These are phyloP conservation scores for Orthonevra nobilis DNA, from an alignment of 2,888 invertebrate species.

Conservation along the genomic window DNA sequence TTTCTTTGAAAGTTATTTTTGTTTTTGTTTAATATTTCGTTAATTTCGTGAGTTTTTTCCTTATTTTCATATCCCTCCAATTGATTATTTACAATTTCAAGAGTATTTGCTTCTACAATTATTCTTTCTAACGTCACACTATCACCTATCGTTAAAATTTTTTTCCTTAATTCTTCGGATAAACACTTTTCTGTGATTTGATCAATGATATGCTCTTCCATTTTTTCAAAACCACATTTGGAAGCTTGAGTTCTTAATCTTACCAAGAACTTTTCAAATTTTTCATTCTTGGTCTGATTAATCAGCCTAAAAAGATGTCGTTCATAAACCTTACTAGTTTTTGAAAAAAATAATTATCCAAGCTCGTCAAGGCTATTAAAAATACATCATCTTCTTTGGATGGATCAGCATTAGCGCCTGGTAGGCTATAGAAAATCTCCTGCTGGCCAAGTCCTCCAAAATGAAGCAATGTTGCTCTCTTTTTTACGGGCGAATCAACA, in stretches of 20 bases:
- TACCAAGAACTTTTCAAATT: too few species aligned
- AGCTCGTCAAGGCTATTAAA: background rate
- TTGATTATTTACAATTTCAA: constrained; percentile 6
- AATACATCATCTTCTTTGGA: background rate
- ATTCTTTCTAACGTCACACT: constrained; percentile 12
- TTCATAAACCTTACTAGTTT: background rate
- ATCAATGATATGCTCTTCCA: background rate
- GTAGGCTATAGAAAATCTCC: background rate
- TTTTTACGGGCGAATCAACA: too few species aligned
- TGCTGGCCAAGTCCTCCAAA: too few species aligned
- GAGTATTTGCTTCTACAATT: constrained; percentile 18
- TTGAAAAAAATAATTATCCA: background rate
- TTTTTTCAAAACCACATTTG: background rate
- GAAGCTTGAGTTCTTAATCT: too few species aligned
- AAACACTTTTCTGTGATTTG: constrained; percentile 13
- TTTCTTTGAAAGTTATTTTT: too few species aligned
- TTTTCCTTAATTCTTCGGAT: constrained; percentile 18
- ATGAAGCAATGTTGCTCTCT: too few species aligned
- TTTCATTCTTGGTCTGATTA: too few species aligned
- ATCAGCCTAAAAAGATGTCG: background rate
- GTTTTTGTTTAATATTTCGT: too few species aligned
- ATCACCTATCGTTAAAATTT: constrained; percentile 9
- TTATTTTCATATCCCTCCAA: too few species aligned
- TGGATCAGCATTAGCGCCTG: background rate
- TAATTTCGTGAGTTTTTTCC: too few species aligned